These are phyloP conservation scores for Hemicrepidius hirtus DNA, from an alignment of 2,888 invertebrate species.

Conservation along the genomic window DNA sequence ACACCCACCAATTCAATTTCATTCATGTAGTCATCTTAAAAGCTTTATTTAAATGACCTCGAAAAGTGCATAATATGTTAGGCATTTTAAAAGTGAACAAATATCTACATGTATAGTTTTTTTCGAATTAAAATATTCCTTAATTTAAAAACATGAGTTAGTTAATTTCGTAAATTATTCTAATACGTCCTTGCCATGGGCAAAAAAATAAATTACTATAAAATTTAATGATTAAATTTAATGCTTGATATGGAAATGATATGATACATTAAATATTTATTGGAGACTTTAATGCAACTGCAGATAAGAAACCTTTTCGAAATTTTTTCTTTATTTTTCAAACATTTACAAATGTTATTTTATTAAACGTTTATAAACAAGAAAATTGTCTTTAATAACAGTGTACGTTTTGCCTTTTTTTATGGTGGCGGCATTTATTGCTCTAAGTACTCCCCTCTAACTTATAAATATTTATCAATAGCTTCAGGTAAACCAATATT, in stretches of 20 bases:
- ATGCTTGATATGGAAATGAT: slow-evolving; percentile 3
- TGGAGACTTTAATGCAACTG: slow-evolving; percentile 20
- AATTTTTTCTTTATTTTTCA: neutral
- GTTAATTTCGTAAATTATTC: neutral
- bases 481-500: too few relatives aligned
- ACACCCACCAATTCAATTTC: slow-evolving; percentile 16
- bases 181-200: neutral
- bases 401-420: too few relatives aligned
- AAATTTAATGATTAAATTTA: neutral
- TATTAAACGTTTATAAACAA: too few relatives aligned
- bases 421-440: too few relatives aligned
- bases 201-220: neutral
- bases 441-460: too few relatives aligned
- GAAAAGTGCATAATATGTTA: slow-evolving; percentile 5
- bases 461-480: too few relatives aligned
- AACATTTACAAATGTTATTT: too few relatives aligned
- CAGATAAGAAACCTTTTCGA: slow-evolving; percentile 9
- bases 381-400: too few relatives aligned
- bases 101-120: neutral
- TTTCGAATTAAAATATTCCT: neutral
- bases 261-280: neutral
- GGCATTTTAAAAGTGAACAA: slow-evolving; percentile 6
- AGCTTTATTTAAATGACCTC: slow-evolving; percentile 20
- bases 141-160: too few relatives aligned
- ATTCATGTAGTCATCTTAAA: slow-evolving; percentile 13